Conservation (phyloP, 2,888 invertebrate genomes). For the Ethmia dodecea region DNA sequence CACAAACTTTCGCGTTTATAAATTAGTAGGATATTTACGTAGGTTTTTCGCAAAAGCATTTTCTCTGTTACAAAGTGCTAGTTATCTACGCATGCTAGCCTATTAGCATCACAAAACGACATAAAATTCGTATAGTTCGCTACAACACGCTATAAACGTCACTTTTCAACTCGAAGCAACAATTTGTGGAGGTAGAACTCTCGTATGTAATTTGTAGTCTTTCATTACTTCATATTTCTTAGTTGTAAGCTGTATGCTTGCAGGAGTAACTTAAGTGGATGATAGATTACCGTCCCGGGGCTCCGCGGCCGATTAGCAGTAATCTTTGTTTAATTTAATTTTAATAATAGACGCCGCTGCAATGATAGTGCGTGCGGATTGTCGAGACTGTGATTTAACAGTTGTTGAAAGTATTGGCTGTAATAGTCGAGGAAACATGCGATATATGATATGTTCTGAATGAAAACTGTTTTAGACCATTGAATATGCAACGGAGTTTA, state of each 20-base stretch:
- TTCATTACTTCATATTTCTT: constrained; percentile 61
- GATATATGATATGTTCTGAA: no score
- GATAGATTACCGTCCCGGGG: constrained; percentile 41
- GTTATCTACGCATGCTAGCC: no score
- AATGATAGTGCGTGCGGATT: constrained; percentile 33
- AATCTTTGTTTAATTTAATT: constrained; percentile 67
- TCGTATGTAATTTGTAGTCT: constrained; percentile 38
- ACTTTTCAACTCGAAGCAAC: constrained; percentile 26
- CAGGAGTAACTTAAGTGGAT: constrained; percentile 35
- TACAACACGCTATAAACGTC: constrained; percentile 23
- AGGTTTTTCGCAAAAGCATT: no score
- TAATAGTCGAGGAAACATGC: no score
- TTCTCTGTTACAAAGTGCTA: no score
- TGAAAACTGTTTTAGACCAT: no score
- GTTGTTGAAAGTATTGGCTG: not conserved
- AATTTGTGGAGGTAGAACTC: constrained; percentile 27
- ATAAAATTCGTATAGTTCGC: constrained; percentile 8
- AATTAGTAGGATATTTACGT: no score
- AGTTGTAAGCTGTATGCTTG: constrained; percentile 15
- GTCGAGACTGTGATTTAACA: constrained; percentile 4
- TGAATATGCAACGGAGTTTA: no score
- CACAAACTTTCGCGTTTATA: no score
- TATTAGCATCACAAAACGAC: no score
- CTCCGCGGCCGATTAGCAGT: constrained; percentile 41
- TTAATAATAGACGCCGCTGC: constrained; percentile 45